phyloP scores from a whole-genome alignment of 2,113 vertebrate genomes.

The Cynopterus brachyotis region DNA sequence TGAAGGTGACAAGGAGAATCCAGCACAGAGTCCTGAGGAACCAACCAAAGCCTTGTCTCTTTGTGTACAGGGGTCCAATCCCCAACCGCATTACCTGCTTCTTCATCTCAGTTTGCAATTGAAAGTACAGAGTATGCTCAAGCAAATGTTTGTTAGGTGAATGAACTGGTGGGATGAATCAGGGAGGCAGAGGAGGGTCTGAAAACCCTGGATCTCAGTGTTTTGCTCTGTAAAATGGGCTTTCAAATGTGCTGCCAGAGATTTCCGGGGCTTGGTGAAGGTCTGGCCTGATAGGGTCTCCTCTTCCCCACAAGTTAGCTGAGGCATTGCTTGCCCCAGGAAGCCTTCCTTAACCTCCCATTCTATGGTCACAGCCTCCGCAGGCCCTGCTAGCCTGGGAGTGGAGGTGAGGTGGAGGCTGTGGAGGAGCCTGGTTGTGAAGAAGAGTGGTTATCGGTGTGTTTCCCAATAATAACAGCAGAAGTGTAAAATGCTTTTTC shows the following conservation, averaged over 20 bases:
- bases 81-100: not conserved
- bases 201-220: not conserved
- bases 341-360: not conserved
- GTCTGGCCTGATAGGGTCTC: not conserved
- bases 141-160: not conserved
- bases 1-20: not conserved
- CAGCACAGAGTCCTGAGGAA: not conserved
- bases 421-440: not conserved
- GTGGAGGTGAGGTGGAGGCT: no score
- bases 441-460: not conserved
- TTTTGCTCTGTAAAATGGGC: not conserved
- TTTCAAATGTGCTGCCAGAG: not conserved
- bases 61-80: no score
- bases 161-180: not conserved
- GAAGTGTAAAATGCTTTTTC: not conserved
- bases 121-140: not conserved
- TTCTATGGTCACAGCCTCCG: not conserved
- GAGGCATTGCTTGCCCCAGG: not conserved
- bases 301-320: not conserved
- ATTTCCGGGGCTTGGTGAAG: not conserved
- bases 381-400: not conserved
- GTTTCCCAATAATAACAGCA: not conserved
- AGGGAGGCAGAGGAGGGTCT: not conserved
- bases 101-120: not conserved
- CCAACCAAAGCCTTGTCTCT: not conserved